Percentiles rank a stretch among this genome's conserved stretches.
Conservation (phyloP, 2,888 invertebrate species). For the Parapristionchus giblindavisi region DNA sequence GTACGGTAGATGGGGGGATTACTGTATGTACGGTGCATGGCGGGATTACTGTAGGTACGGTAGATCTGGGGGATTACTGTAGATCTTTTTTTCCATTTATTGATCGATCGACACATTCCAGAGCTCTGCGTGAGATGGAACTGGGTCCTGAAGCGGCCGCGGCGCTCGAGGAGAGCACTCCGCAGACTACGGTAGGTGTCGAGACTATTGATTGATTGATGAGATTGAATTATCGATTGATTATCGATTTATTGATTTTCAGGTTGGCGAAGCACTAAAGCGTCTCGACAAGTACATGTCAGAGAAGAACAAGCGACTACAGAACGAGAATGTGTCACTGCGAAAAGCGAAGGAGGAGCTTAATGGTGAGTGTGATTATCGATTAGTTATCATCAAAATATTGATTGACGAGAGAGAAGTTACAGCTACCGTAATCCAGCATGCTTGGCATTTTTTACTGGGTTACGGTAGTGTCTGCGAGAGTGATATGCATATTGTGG, state of each 20-base stretch:
- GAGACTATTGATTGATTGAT: background rate
- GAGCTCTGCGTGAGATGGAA: conserved; percentile 56
- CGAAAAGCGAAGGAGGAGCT: conserved; percentile 71
- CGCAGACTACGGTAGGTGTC: conserved; percentile 32
- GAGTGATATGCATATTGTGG: too few species aligned
- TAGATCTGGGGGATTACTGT: too few species aligned
- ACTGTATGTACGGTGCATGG: background rate
- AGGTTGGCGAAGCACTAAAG: conserved; percentile 74
- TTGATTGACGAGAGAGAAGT: too few species aligned
- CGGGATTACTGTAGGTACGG: background rate
- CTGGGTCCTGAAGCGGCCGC: conserved; percentile 53
- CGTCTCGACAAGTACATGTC: conserved; percentile 81
- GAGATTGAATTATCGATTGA: background rate
- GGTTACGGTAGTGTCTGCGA: too few species aligned
- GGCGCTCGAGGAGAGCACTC: conserved; percentile 23
- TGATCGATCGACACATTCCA: conserved; percentile 35
- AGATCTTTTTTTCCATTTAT: too few species aligned
- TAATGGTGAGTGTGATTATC: conserved; percentile 19
- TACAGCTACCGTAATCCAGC: too few species aligned
- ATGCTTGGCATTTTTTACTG: too few species aligned
- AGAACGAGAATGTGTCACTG: conserved; percentile 75
- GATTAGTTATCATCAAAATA: background rate
- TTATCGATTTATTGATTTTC: conserved; percentile 65
- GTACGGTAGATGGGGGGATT: background rate
- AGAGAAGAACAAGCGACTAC: conserved; percentile 81